phyloP scores from a whole-genome alignment of 2,888 invertebrate species.

The Automeris io region DNA sequence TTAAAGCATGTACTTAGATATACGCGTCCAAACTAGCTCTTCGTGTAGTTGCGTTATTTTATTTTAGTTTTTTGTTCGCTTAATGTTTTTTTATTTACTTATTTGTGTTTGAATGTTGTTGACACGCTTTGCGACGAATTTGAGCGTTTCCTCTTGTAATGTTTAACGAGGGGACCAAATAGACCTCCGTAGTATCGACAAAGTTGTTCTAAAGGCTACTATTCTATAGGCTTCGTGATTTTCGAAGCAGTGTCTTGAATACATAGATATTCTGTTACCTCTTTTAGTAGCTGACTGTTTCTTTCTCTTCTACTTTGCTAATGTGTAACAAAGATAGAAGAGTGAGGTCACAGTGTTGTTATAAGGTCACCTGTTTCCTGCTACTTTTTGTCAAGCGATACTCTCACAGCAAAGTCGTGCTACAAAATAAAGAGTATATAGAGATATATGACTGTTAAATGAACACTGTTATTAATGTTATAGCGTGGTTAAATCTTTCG shows the following conservation, averaged over 20 bases:
- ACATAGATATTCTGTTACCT: no score
- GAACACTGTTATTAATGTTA: no score
- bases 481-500: no score
- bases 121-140: conserved; percentile 25
- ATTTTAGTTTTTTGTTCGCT: no score
- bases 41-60: no score
- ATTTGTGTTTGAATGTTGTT: conserved; percentile 29
- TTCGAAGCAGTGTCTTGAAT: not conserved
- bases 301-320: conserved; percentile 1
- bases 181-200: conserved; percentile 29
- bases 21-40: conserved; percentile 60
- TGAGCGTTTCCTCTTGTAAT: conserved; percentile 10
- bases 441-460: no score
- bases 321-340: not conserved
- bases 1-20: conserved; percentile 54
- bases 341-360: conserved; percentile 1
- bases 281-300: no score
- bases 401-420: no score
- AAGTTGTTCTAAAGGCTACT: conserved; percentile 6
- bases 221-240: not conserved
- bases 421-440: no score
- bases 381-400: not conserved
- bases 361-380: not conserved
- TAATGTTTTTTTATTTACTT: conserved; percentile 22
- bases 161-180: conserved; percentile 32